Base-by-base conservation (phyloP, 2,888 invertebrate genomes). In the Leptinotarsa peninsularis region DNA sequence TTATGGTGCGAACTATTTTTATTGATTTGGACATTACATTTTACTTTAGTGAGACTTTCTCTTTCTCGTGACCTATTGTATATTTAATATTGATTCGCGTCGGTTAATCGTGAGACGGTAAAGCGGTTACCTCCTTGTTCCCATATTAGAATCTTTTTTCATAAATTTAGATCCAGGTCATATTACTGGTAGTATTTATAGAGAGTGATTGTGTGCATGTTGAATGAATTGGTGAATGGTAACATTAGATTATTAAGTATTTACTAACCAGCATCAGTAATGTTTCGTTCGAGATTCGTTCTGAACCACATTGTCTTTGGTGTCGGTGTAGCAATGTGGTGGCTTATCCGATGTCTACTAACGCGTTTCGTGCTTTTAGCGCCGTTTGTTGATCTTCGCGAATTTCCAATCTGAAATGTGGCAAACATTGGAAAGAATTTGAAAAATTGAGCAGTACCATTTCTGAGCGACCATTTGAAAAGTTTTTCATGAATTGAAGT, bases 321-420 rank as follows among this genome's bases (percentile, higher is more conserved):
- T 79, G 78, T 80, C 82, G 82, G 79, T 78, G 66, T 79, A 74
- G 79, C 81, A 80, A 82, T 82, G 84, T 83, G 81, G 81, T 79
- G 78, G 75, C 67, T 80, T 77, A 81, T 82, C 79, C 79, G 80
- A 78, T 81, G 78, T 80, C 78, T 84, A 81, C 80, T 84, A 79
- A 79, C 82, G 83, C 84, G 85, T 83, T 80, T 85, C 86, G 85
- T 84, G 84, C 80, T 85, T 85, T 82, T 84, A 85, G 84, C 82
- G 82, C 73, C 83, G 83, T 81, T 81, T 79, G 79, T 74, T 78
- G 78, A 76, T 69, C 79, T 76, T 60, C 75, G 76, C 76, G 73
- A 74, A 71, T 77, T 72, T 67, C 71, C 73, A 74, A 71, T 67
- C 73, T 50, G 67, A 70, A 69, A 54, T 73, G 69, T 71, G 60